A percentile compares a stretch with the other conserved stretches of the same genome.
phyloP scores from a whole-genome alignment of 2,888 invertebrate species.

The Fragum sueziense region DNA sequence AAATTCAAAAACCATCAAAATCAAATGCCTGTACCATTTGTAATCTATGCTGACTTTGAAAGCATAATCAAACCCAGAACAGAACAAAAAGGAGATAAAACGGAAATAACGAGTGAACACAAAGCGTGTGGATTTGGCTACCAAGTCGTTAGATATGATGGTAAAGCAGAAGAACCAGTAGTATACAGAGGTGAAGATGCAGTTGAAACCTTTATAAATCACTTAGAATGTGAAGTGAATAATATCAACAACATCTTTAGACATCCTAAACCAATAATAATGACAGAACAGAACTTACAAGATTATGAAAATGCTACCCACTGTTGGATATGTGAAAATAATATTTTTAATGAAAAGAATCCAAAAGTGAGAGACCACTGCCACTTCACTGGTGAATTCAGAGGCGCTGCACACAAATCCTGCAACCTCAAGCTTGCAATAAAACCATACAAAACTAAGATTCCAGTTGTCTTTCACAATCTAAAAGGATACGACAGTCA shows the following conservation, averaged over 20 bases:
- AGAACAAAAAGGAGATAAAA: slow-evolving; percentile 23
- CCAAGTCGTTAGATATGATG: slow-evolving; percentile 36
- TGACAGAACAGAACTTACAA: slow-evolving; percentile 31
- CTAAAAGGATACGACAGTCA: slow-evolving; percentile 38
- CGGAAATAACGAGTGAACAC: slow-evolving; percentile 37
- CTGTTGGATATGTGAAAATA: no score
- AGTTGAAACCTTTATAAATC: slow-evolving; percentile 25
- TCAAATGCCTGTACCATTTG: slow-evolving; percentile 32
- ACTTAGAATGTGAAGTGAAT: no score
- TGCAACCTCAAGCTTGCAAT: slow-evolving; percentile 21
- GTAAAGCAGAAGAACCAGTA: slow-evolving; percentile 26
- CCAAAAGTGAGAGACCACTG: slow-evolving; percentile 44
- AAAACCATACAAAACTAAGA: slow-evolving; percentile 29
- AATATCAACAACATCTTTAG: no score
- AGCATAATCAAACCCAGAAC: slow-evolving; percentile 31
- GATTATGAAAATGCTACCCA: slow-evolving; percentile 30
- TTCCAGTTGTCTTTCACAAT: slow-evolving; percentile 40
- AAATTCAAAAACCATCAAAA: slow-evolving; percentile 38
- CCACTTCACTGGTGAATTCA: slow-evolving; percentile 38
- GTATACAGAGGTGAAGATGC: slow-evolving; percentile 25
- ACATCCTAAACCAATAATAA: no score
- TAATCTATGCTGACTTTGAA: slow-evolving; percentile 35
- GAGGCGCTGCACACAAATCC: slow-evolving; percentile 36
- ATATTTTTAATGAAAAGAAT: no score
- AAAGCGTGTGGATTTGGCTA: slow-evolving; percentile 42